Conservation (phyloP, 2,888 invertebrate species). For the Drosophila limbata region DNA sequence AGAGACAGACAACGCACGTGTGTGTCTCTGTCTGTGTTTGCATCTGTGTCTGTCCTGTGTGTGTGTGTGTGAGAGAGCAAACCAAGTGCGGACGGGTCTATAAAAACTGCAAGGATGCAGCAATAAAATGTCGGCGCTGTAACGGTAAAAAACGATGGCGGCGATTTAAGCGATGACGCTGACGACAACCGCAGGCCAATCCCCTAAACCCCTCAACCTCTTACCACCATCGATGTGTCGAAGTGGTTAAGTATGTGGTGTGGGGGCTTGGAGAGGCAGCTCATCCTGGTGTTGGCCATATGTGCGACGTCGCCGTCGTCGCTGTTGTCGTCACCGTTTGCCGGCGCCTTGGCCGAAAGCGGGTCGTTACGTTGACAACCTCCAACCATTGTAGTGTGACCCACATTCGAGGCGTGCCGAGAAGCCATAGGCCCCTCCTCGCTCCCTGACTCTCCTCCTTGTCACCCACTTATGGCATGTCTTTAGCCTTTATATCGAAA, state of each 20-base stretch:
- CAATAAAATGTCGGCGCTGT: slow-evolving; percentile 68
- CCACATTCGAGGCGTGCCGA: slow-evolving; percentile 75
- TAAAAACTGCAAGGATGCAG: slow-evolving; percentile 80
- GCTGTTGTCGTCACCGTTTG: slow-evolving; percentile 17
- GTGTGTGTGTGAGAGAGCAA: slow-evolving; percentile 9
- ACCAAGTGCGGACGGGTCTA: slow-evolving; percentile 65
- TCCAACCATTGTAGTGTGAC: slow-evolving; percentile 68
- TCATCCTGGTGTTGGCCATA: slow-evolving; percentile 56
- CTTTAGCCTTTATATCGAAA: slow-evolving; percentile 74
- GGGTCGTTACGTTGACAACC: slow-evolving; percentile 81
- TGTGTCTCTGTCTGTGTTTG: neutral
- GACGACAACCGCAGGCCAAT: slow-evolving; percentile 45
- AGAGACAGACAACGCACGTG: slow-evolving; percentile 17
- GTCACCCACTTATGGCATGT: slow-evolving; percentile 53
- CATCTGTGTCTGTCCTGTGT: neutral
- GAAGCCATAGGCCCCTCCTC: slow-evolving; percentile 39
- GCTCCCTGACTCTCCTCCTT: neutral
- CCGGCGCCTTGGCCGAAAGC: slow-evolving; percentile 71
- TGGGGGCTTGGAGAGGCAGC: neutral
- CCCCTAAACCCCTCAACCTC: neutral
- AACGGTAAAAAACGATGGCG: slow-evolving; percentile 51
- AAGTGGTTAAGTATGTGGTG: slow-evolving; percentile 12
- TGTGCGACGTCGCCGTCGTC: slow-evolving; percentile 35
- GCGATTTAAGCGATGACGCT: slow-evolving; percentile 54
- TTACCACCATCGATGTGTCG: neutral